Evolutionary conservation across 2,888 invertebrate genomes (phyloP).

Genomic region (Leptinotarsa haldemani): DNA sequence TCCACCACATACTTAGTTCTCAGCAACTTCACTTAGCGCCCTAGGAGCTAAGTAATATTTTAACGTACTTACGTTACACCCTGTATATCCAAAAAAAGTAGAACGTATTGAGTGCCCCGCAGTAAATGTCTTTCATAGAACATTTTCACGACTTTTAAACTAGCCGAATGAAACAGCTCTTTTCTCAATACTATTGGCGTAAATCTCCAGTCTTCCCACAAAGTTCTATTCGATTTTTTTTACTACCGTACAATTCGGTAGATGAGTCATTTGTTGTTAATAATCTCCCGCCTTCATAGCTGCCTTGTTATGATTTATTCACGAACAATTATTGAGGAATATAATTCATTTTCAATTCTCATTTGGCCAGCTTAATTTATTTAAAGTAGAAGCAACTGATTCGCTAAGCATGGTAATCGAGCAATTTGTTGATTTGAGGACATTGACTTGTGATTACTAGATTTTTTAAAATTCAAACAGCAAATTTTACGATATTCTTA

Average conservation of each 20-base stretch:
- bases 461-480: background rate
- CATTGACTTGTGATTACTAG: background rate
- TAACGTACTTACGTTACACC: too few relatives aligned
- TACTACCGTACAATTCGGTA: background rate
- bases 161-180: too few relatives aligned
- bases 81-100: too few relatives aligned
- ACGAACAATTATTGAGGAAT: slow-evolving; percentile 5
- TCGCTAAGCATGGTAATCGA: background rate
- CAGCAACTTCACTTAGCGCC: too few relatives aligned
- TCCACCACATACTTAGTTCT: too few relatives aligned
- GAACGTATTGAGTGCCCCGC: too few relatives aligned
- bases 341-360: slow-evolving; percentile 15
- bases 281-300: slow-evolving; percentile 19
- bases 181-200: background rate
- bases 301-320: slow-evolving; percentile 1
- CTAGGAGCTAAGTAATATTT: too few relatives aligned
- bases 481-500: background rate
- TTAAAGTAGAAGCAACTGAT: background rate
- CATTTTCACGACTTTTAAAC: too few relatives aligned
- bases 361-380: background rate
- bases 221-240: background rate
- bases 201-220: background rate
- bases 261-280: slow-evolving; percentile 22
- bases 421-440: background rate
- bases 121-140: too few relatives aligned